Evolutionary conservation across 92 coral and sea anemone species (phyloP), one percentile per base, ranked within the genome.

Genomic region (Meandrina meandrites): DNA sequence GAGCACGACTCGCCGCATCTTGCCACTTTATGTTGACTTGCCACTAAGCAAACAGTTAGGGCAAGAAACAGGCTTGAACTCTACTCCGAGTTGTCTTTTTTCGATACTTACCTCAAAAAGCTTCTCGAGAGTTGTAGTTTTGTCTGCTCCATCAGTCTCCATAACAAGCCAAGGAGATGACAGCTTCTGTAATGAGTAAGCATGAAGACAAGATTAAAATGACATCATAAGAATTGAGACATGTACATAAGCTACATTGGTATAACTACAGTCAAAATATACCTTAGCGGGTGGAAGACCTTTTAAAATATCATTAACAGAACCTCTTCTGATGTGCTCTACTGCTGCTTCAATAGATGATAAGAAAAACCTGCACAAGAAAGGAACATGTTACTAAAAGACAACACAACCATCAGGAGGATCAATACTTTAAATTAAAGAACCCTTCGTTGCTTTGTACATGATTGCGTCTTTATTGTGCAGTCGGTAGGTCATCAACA

Each of bases 321-420:
- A 86, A 6, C 97, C 98, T 75, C 95, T 91, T 54, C 98, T 91
- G 57, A 96, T 91, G 86, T 96, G 98, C 72, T 96, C 98, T 22
- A 96, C 98, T 27, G 98, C 98, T 66, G 98, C 98, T 88, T 96
- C 98, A 66, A 93, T 89, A 21, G 99, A 95, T 48, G 99, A 92
- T 76, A 95, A 88, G 84, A 95, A 93, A 70, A 97, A 95, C 87
- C 99, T 96, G 73, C 34, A 77, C 15, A 76, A 16, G 24, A 81
- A 62, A 42, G 47, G 30, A 27, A 40, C 11, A 62, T 48, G 53
- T 11, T 45, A 37, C 27, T 7, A 18, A 0, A 17, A 54, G 60
- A 54, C 54, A 54, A 22, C 4, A 54, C 21, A 54, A 54, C 12
- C 54, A 40, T 40, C 45, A 40, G 45, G 3, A 6, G 45, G 45